Percentiles rank a stretch among this genome's conserved stretches.
These are phyloP conservation scores for Psilopogon haemacephalus DNA, from an alignment of 2,113 vertebrate species.

Conservation along the genomic window DNA sequence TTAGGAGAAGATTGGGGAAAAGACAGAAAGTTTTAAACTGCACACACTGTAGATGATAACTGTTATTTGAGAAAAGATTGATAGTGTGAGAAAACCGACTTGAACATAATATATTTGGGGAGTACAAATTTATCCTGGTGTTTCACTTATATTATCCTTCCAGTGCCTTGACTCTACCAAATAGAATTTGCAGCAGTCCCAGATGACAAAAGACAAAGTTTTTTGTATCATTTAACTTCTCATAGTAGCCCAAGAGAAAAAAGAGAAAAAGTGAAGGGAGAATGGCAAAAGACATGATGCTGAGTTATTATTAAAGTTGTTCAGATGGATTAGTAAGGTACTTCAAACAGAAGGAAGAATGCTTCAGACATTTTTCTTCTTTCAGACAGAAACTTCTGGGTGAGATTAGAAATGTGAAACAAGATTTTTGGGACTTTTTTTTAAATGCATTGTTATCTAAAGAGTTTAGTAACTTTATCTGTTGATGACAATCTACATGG, in stretches of 20 bases:
- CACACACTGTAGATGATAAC: not conserved
- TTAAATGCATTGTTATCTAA: fast-evolving
- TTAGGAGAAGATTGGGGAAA: not conserved
- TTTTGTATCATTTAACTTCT: constrained; percentile 30
- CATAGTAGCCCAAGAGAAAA: constrained; percentile 19
- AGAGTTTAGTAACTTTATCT: not conserved
- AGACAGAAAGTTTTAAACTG: not conserved
- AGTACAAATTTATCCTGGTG: constrained; percentile 31
- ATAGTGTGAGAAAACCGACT: not conserved
- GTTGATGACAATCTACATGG: not conserved
- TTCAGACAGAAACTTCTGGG: not conserved
- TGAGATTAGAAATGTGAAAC: not conserved
- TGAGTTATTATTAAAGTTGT: constrained; percentile 8
- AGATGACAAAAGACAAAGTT: constrained; percentile 48
- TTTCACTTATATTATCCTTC: constrained; percentile 43
- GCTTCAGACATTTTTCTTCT: not conserved
- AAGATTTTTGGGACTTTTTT: not conserved
- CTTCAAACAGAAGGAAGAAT: not conserved
- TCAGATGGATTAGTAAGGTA: not conserved
- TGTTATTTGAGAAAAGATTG: constrained; percentile 5
- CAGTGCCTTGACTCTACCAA: constrained; percentile 34
- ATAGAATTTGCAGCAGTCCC: constrained; percentile 41
- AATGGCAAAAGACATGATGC: constrained; percentile 16
- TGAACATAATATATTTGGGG: constrained; percentile 10
- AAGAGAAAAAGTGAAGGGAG: constrained; percentile 18